Evolutionary conservation across 2,888 invertebrate species (phyloP), one percentile per base, ranked within the genome.

Genomic region (Dolomedes plantarius): DNA sequence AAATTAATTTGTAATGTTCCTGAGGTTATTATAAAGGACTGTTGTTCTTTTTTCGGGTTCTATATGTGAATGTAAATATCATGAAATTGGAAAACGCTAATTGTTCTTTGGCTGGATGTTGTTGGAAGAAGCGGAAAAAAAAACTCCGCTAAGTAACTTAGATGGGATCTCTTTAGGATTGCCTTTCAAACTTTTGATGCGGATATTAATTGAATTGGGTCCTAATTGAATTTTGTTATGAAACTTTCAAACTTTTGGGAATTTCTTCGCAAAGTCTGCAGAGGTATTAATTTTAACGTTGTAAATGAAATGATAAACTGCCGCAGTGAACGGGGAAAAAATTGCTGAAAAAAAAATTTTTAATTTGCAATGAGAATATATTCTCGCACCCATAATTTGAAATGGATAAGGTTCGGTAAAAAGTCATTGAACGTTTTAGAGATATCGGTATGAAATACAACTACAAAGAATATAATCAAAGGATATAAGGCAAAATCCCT

Each of bases 51-150:
- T 56, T 23, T 56, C 6, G 23, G n/a, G 16, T 23, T n/a, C 23
- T 56, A 56, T 23, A 56, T 56, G 56, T 23, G 56, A 56, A 56
- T 56, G 56, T 56, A 56, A 56, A 56, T 56, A 56, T 56, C 56
- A 56, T 23, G 56, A 56, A 56, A 56, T 56, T 56, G 56, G 56
- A 56, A 56, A 19, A 11, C 56, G 56, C 11, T 56, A 56, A 56
- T 56, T 56, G 56, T 56, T 56, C 56, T 56, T 56, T 56, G 56
- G 19, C 19, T 5, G 23, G 19, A 23, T 56, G 23, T 56, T 56
- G 23, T 56, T 23, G 3, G 16, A 46, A 13, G 41, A 46, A 23
- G 23, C 2, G 16, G 11, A 5, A 56, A 16, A 16, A 56, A 56
- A 56, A 56, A 56, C 19, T n/a, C n/a, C 23, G 23, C 23, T 56